Percentiles rank a stretch among this genome's conserved stretches.
Conservation (phyloP, 1,140 invertebrate species). For the Trissolcus basalis region DNA sequence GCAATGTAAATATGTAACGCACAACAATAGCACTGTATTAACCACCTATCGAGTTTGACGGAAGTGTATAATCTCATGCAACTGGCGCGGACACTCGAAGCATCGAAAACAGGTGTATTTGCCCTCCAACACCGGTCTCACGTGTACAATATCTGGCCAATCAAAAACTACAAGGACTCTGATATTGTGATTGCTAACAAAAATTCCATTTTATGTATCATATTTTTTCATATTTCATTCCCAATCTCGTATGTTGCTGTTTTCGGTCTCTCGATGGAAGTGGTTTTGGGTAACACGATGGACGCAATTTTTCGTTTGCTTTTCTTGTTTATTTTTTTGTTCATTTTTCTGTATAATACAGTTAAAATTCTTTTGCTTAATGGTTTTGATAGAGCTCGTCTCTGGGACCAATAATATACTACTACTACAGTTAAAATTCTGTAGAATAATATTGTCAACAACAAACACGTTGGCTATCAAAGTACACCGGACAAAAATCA, state of each 20-base stretch:
- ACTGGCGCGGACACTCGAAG: conserved; percentile 37
- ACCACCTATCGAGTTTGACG: conserved; percentile 22
- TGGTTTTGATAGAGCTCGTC: no score
- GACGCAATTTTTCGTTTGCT: no score
- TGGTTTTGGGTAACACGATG: not conserved
- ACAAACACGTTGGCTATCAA: conserved; percentile 3
- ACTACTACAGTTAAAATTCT: no score
- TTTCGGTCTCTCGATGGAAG: conserved; percentile 35
- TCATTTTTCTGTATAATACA: no score
- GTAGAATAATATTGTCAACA: no score
- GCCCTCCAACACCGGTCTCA: conserved; percentile 29
- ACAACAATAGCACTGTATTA: conserved; percentile 21
- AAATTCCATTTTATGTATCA: conserved; percentile 32
- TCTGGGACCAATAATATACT: no score
- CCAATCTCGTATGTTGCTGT: not conserved
- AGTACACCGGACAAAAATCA: no score
- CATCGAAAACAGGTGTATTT: conserved; percentile 51
- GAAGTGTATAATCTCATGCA: conserved; percentile 36
- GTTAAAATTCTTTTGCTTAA: no score
- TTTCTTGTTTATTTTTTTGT: no score
- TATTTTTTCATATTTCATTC: conserved; percentile 6
- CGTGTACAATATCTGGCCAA: not conserved
- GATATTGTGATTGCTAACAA: conserved; percentile 28
- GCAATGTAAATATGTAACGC: conserved; percentile 45
- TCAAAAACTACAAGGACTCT: conserved; percentile 15